Evolutionary conservation across 2,113 vertebrate species (phyloP).

Genomic region (Ochotona curzoniae): DNA sequence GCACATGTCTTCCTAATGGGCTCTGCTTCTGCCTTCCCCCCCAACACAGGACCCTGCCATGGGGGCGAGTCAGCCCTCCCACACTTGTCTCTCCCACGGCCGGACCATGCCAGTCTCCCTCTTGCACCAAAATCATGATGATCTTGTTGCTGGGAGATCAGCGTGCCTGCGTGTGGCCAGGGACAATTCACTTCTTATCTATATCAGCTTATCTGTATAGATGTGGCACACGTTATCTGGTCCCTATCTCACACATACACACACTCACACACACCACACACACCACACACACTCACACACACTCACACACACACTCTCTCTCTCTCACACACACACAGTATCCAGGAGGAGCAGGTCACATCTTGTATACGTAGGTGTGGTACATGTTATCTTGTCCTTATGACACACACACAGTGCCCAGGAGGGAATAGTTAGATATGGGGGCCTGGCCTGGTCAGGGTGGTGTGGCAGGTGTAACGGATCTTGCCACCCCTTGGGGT

Average conservation of each 20-base stretch:
- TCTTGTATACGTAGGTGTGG: no score
- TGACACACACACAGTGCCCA: neutral
- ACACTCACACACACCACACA: no score
- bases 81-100: neutral
- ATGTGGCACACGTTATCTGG: no score
- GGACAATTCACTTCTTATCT: neutral
- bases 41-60: no score
- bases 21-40: neutral
- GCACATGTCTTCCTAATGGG: neutral
- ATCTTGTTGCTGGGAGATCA: neutral
- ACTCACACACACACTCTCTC: no score
- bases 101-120: neutral
- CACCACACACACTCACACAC: no score
- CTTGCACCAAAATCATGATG: neutral
- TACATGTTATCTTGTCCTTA: no score
- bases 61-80: no score
- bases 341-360: no score
- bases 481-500: neutral
- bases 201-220: no score
- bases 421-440: neutral
- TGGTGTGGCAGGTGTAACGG: neutral
- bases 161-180: neutral
- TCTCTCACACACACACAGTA: no score
- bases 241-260: no score
- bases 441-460: neutral